A percentile compares a stretch with the other conserved stretches of the same genome.
Conservation (phyloP, 2,888 invertebrate species). For the Melieria crassipennis region DNA sequence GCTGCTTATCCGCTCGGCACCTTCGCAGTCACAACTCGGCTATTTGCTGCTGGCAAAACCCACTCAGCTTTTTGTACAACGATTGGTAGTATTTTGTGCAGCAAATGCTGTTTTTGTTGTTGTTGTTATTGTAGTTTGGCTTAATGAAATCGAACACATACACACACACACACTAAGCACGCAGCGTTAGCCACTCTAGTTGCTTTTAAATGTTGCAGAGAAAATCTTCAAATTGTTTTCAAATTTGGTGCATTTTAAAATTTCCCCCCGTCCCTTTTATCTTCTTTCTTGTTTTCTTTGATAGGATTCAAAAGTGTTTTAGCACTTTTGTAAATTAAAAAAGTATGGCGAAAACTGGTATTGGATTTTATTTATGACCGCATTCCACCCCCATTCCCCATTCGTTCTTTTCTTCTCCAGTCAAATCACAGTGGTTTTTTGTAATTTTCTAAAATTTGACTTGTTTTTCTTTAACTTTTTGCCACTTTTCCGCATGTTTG, state of each 20-base stretch:
- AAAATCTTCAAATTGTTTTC: neutral
- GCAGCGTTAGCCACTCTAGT: no score
- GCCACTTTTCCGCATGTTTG: neutral
- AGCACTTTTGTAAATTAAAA: constrained; percentile 30
- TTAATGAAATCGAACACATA: no score
- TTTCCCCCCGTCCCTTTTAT: neutral
- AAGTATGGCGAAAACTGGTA: neutral
- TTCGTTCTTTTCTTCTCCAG: no score
- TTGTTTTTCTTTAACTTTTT: neutral
- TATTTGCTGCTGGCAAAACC: no score
- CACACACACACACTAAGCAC: no score
- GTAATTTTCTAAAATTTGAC: neutral
- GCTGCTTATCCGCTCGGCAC: no score
- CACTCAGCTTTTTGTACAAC: no score
- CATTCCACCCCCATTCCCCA: neutral
- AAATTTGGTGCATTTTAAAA: neutral
- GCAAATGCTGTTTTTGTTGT: no score
- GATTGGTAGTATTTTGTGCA: no score
- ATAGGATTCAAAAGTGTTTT: neutral
- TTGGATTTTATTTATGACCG: constrained; percentile 19
- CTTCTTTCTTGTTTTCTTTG: neutral
- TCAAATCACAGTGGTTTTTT: neutral
- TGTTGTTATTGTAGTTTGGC: no score
- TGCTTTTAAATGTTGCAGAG: no score
- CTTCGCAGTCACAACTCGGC: no score